These are phyloP conservation scores for Simalia tracyae DNA, from an alignment of 2,797 vertebrate genomes.

Conservation along the genomic window DNA sequence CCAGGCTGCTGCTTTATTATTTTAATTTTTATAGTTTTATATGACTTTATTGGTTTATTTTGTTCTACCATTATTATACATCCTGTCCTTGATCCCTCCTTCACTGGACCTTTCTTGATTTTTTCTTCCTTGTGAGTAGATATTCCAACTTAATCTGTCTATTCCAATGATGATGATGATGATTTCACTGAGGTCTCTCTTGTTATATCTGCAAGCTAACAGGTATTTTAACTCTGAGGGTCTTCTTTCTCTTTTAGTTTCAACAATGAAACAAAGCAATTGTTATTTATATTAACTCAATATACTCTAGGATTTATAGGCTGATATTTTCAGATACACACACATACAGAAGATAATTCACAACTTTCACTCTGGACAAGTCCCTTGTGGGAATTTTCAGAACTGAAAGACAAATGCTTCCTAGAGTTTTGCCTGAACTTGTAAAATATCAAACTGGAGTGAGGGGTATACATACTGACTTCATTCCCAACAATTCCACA, in stretches of 20 bases:
- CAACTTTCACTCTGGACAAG: neutral
- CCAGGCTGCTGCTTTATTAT: too few relatives aligned
- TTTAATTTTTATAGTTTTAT: too few relatives aligned
- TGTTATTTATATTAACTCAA: neutral
- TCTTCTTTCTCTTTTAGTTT: neutral
- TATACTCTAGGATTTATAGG: neutral
- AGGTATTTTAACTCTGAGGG: neutral
- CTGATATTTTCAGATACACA: slow-evolving; percentile 1
- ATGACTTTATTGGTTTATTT: neutral
- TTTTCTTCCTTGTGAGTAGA: neutral
- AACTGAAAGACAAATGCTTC: neutral
- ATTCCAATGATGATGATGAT: neutral
- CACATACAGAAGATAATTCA: slow-evolving; percentile 18
- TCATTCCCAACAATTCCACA: neutral
- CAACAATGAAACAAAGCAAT: neutral
- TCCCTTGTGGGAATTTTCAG: neutral
- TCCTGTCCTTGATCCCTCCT: neutral
- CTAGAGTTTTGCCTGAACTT: neutral
- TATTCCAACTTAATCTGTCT: neutral
- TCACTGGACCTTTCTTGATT: neutral
- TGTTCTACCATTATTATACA: neutral
- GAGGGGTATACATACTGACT: neutral
- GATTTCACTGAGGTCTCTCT: neutral
- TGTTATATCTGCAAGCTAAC: neutral
- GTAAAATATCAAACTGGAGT: neutral